Base-by-base conservation (phyloP, 1,140 invertebrate species). In the Amphibalanus amphitrite region DNA sequence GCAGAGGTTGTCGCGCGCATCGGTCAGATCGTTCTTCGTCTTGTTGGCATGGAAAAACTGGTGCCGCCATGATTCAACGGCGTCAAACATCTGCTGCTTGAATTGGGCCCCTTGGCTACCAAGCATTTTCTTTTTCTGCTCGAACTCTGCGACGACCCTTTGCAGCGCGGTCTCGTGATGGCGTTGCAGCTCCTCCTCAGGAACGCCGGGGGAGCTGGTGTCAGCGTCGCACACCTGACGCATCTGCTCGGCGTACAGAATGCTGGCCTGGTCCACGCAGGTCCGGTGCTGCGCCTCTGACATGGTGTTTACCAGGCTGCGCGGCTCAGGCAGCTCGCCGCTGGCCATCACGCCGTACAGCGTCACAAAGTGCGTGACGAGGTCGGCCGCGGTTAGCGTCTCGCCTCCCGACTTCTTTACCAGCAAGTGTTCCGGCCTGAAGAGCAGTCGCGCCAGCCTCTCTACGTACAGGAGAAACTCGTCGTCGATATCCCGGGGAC, bases 401-500 rank as follows among this genome's bases (percentile, higher is more conserved):
- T 59, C 13, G 47, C 47, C 47, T 8, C 6, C 47, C 13, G 47
- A 59, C 47, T 59, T 1, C 47, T 59, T 59, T 20, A 17, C 23
- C 47, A 59, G 13, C 47, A 59, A 20, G 10, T 20, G 10, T 20
- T 59, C 47, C 47, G 47, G 47, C 1, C 47, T 59, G 17, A 59
- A 23, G 6, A 59, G 10, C 13, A 59, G 47, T 20, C 47, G 13
- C 13, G 47, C 47, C 47, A 59, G 47, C 47, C 20, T 20, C 1
- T 59, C 47, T 20, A 59, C 47, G 47, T 20, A 3, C 13, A 3
- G 1, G 10, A 59, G 47, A 20, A 59, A 59, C 47, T 59, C 47
- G 47, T 1, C 13, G 47, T 59, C 47, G 47, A 59, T 59, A 40
- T 73, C 72, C 20, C 67, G 71, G 28, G 72, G 71, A 3, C 80